Percentiles rank a stretch among this genome's conserved stretches.
These are phyloP conservation scores for Passer domesticus DNA, from an alignment of 2,113 vertebrate genomes.

Conservation along the genomic window DNA sequence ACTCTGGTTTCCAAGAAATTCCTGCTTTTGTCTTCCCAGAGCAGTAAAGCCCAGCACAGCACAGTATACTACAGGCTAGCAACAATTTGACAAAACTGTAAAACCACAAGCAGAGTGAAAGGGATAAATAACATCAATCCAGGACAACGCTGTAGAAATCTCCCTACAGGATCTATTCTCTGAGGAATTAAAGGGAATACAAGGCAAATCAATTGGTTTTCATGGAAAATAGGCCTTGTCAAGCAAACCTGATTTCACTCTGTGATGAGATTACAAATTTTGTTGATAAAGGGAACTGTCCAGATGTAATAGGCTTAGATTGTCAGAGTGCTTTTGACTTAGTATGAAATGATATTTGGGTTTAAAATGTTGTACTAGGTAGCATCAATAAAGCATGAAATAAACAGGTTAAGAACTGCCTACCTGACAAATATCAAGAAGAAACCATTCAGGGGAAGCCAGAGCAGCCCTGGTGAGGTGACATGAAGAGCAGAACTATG, in stretches of 20 bases:
- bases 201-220: not conserved
- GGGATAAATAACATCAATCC: not conserved
- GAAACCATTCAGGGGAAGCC: not conserved
- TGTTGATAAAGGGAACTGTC: slow-evolving; percentile 45
- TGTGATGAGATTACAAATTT: slow-evolving; percentile 43
- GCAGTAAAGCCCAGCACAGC: not conserved
- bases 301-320: slow-evolving; percentile 31
- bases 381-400: slow-evolving; percentile 8
- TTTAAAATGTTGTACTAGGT: not conserved
- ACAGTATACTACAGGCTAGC: not conserved
- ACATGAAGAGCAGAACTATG: not conserved
- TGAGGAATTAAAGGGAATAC: not conserved
- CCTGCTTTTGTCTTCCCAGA: not conserved
- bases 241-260: slow-evolving; percentile 30
- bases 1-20: not conserved
- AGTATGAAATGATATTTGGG: not conserved
- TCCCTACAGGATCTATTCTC: not conserved
- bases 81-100: not conserved
- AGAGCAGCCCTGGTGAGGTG: not conserved
- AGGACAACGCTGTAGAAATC: not conserved
- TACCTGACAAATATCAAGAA: not conserved
- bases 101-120: not conserved
- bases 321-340: not conserved
- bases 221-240: slow-evolving; percentile 17
- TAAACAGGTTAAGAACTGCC: slow-evolving; percentile 1